These are phyloP conservation scores for Montipora capitata DNA, from an alignment of 92 coral and sea anemone species.

Conservation along the genomic window DNA sequence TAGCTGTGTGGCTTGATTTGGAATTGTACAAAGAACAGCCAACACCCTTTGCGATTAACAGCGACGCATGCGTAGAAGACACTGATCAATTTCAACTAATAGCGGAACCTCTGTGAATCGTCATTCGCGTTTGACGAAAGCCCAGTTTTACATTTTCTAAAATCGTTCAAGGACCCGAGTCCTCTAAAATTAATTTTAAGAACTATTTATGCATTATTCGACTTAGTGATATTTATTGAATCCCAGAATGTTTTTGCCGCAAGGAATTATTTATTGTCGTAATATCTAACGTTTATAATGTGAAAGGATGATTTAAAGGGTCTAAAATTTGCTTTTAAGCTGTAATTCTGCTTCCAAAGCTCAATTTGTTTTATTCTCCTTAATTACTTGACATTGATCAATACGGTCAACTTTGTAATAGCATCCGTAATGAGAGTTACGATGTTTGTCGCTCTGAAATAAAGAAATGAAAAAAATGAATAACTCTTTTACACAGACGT, in stretches of 20 bases:
- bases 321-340: neutral
- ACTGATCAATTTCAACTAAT: neutral
- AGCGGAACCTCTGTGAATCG: neutral
- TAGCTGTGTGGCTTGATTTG: neutral
- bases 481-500: neutral
- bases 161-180: neutral
- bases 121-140: neutral
- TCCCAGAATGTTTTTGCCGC: neutral
- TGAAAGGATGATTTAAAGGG: too few relatives aligned
- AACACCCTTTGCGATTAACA: neutral
- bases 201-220: neutral
- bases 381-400: too few relatives aligned
- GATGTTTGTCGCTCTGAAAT: neutral
- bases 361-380: neutral
- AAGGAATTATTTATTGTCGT: constrained; percentile 17
- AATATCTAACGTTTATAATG: neutral
- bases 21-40: too few relatives aligned
- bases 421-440: neutral
- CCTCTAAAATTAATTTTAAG: neutral
- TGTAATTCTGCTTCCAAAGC: neutral
- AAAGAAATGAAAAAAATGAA: neutral
- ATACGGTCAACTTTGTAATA: neutral
- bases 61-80: neutral
- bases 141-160: neutral
- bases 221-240: constrained; percentile 13